Evolutionary conservation across 2,888 invertebrate species (phyloP), one percentile per base, ranked within the genome.

Genomic region (Spialia ferax): DNA sequence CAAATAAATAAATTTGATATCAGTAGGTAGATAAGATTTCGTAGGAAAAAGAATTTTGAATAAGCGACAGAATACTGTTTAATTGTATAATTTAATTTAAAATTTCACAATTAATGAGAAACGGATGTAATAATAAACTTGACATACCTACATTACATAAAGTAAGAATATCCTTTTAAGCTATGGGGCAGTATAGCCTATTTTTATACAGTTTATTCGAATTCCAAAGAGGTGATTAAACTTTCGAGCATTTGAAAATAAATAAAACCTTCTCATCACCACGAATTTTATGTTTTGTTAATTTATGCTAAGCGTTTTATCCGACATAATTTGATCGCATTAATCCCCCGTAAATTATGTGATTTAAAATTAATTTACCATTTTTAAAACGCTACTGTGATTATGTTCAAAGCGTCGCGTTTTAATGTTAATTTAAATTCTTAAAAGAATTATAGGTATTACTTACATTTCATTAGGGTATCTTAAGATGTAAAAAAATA

Each of bases 341-440:
- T 56, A 56, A 63, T 63, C 63, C 45, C 1, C 54, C n/a, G 35
- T 64, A 64, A 64, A 64, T 64, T 64, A 50, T 35, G 15, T 22
- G 63, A 45, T 64, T 57, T 26, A 15, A 56, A 64, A 57, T 57
- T 22, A 50, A 56, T 35, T 48, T 56, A 48, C 48, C 48, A 50
- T 50, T 55, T 55, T 23, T 3, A 23, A 56, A 57, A 50, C 15
- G 23, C 48, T 35, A 56, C 56, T 63, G 29, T 48, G 18, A 20
- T 56, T n/a, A 56, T 42, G 42, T 56, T 48, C 45, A 26, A 20
- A 11, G 22, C 22, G 13, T 38, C 23, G 38, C 13, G 32, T 35
- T 18, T 38, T 38, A 42, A 54, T 23, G 23, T 11, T n/a, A 62
- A 23, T 63, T 42, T 6, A 42, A 42, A n/a, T n/a, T n/a, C n/a